Evolutionary conservation across 2,888 invertebrate species (phyloP), one percentile per base, ranked within the genome.

Genomic region (Apamea epomidion): DNA sequence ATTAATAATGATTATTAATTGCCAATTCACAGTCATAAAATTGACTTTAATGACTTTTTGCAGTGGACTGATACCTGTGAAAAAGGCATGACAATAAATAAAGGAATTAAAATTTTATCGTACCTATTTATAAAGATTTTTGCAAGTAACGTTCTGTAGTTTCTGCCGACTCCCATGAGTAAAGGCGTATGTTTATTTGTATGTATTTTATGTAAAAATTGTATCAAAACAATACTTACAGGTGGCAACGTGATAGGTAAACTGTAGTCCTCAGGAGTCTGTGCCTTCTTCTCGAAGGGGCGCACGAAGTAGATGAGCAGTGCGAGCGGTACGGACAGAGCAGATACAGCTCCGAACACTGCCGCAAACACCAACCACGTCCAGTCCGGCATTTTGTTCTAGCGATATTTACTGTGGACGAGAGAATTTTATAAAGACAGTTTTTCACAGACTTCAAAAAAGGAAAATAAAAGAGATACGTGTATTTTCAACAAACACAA

Each of bases 361-460:
- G 96, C 96, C 7, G 97, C 95, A 37, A 95, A 80, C 69, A 97
- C 86, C 86, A 97, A 89, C 96, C 96, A 97, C 76, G 94, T 93
- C 97, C 96, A 97, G 89, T 97, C 97, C 83, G 97, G 96, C 97
- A 97, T 97, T 84, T 73, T 95, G 85, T 84, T 84, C 81, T 90
- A 87, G 81, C 83, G 77, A 69, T 82, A 82, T 82, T 80, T 86
- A 87, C 91, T 92, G 91, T 68, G 51, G 60, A 80, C 16, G 14
- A 86, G 4, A 78, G 4, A 78, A 75, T 73, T 76, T 70, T 16
- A 70, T 60, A 0, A 74, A 62, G 16, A 74, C 37, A 45, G 16
- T 54, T 8, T 42, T 72, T n/a, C 71, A 72, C n/a, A 37, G 6
- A 37, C n/a, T 72, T 7, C 58, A 58, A 58, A 58, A 37, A 72